These are phyloP conservation scores for Sminthurinus aureus DNA, from an alignment of 2,888 invertebrate genomes.

Conservation along the genomic window DNA sequence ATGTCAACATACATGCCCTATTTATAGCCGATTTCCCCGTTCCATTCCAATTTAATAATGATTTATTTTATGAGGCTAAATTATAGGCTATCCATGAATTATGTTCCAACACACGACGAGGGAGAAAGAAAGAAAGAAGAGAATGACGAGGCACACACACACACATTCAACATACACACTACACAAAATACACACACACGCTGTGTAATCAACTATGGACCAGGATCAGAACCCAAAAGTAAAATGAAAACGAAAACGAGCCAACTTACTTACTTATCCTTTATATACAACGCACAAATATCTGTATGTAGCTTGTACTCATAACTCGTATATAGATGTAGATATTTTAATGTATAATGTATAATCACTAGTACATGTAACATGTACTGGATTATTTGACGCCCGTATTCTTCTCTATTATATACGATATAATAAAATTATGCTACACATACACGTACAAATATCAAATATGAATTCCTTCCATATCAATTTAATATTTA, in stretches of 20 bases:
- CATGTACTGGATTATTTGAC: not conserved
- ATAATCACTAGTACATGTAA: too few relatives aligned
- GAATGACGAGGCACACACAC: not conserved
- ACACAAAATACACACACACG: not conserved
- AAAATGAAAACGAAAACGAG: not conserved
- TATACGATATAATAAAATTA: not conserved
- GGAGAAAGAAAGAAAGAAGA: constrained; percentile 54
- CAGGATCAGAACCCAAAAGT: constrained; percentile 5
- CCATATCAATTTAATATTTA: not conserved
- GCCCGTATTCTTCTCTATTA: not conserved
- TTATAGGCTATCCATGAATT: constrained; percentile 60
- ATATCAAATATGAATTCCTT: not conserved
- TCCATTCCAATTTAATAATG: constrained; percentile 60
- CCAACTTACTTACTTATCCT: not conserved
- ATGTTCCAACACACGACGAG: constrained; percentile 58
- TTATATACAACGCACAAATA: too few relatives aligned
- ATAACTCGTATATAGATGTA: too few relatives aligned
- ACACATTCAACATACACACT: not conserved
- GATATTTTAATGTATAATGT: too few relatives aligned
- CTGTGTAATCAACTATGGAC: constrained; percentile 10
- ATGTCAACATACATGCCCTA: constrained; percentile 60
- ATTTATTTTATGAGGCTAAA: constrained; percentile 61
- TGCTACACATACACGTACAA: not conserved
- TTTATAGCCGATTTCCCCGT: constrained; percentile 60
- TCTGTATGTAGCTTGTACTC: too few relatives aligned